Conservation (phyloP, 2,113 vertebrate genomes). For the Eidolon helvum region DNA sequence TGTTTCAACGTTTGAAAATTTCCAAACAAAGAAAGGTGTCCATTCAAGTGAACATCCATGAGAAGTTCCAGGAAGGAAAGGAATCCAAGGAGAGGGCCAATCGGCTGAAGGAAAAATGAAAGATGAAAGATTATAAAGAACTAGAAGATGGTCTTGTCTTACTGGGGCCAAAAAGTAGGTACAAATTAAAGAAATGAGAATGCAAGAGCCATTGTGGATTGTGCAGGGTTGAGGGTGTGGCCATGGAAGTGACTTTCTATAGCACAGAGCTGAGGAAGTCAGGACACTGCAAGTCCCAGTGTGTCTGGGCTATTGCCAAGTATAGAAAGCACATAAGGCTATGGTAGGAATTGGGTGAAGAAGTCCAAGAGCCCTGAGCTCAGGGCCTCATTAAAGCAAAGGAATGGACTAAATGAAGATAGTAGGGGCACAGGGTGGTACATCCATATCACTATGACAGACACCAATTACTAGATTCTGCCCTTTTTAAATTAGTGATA, state of each 20-base stretch:
- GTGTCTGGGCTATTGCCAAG: fast-evolving
- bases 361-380: not conserved
- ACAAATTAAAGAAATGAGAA: not conserved
- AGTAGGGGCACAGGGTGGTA: not conserved
- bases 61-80: not conserved
- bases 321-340: not conserved
- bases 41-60: not conserved
- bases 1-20: not conserved
- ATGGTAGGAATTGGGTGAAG: not conserved
- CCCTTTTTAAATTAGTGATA: not conserved
- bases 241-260: not conserved
- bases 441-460: not conserved
- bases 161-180: not conserved
- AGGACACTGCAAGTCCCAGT: not conserved
- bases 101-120: not conserved
- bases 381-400: not conserved
- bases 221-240: too few relatives aligned
- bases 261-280: not conserved
- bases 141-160: not conserved
- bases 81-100: not conserved
- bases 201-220: not conserved
- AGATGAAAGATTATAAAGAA: not conserved
- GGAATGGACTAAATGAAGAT: not conserved
- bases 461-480: not conserved
- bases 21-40: not conserved